Percentiles rank a stretch among this genome's conserved stretches.
phyloP scores from a whole-genome alignment of 2,888 invertebrate species.

The Leptarthrus brevirostris region DNA sequence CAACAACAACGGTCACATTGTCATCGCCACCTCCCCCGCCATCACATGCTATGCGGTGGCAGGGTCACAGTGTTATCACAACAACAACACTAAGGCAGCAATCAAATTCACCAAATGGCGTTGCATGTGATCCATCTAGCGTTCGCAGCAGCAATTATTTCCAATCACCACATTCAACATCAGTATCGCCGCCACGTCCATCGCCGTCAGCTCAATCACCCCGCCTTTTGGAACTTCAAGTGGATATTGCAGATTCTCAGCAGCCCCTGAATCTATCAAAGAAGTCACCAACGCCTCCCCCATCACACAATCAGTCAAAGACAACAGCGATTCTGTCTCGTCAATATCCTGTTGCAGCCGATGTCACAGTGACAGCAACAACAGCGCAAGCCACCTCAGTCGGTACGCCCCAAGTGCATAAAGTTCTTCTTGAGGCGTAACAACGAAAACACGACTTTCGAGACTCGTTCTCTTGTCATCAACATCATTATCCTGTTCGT shows the following conservation, averaged over 20 bases:
- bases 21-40: constrained; percentile 63
- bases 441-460: constrained; percentile 67
- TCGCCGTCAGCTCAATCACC: constrained; percentile 64
- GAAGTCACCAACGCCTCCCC: constrained; percentile 82
- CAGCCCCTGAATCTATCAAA: constrained; percentile 92
- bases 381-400: constrained; percentile 55
- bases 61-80: constrained; percentile 73
- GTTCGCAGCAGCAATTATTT: constrained; percentile 67
- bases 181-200: constrained; percentile 67
- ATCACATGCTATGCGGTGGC: constrained; percentile 61
- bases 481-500: not conserved
- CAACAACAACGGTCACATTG: constrained; percentile 60
- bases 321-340: constrained; percentile 57
- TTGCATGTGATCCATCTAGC: constrained; percentile 61
- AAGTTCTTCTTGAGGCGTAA: constrained; percentile 76
- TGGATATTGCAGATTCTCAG: constrained; percentile 83
- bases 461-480: not conserved
- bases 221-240: constrained; percentile 80
- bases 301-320: constrained; percentile 60
- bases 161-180: constrained; percentile 66
- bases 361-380: constrained; percentile 65
- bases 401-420: constrained; percentile 65
- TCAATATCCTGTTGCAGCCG: constrained; percentile 65
- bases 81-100: constrained; percentile 70
- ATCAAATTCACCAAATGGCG: constrained; percentile 65